Conservation (phyloP, 2,888 invertebrate genomes). For the Nasonovia ribisnigri region DNA sequence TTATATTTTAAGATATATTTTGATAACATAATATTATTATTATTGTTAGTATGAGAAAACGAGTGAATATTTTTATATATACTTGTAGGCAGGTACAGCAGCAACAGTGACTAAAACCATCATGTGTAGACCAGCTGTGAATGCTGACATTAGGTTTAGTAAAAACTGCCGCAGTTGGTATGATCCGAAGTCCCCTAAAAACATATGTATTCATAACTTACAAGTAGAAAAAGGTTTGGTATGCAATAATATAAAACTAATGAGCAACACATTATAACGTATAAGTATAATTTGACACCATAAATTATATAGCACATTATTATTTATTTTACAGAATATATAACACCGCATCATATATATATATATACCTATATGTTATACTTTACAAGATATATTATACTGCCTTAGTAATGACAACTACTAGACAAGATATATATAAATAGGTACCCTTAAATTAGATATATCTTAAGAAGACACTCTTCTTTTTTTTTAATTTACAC, state of each 20-base stretch:
- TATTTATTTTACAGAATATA: background rate
- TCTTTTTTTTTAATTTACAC: background rate
- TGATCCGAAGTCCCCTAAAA: constrained; percentile 84
- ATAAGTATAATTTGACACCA: background rate
- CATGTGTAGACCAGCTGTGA: constrained; percentile 88
- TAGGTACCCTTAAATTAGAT: background rate
- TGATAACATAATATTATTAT: background rate
- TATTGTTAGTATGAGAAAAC: background rate
- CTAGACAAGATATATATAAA: background rate
- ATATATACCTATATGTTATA: background rate
- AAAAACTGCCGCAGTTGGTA: constrained; percentile 85
- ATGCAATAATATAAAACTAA: constrained; percentile 12
- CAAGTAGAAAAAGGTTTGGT: background rate
- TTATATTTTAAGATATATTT: constrained; percentile 3
- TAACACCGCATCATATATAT: background rate
- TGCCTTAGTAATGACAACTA: background rate
- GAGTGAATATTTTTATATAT: background rate
- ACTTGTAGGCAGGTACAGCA: constrained; percentile 81
- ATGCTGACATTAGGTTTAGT: constrained; percentile 81
- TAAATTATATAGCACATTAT: background rate
- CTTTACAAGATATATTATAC: background rate
- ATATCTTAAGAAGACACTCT: background rate
- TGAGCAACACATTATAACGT: background rate
- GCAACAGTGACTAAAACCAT: constrained; percentile 84
- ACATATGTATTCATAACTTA: background rate